Evolutionary conservation across 2,888 invertebrate species (phyloP), one percentile per base, ranked within the genome.

Genomic region (Camptogramma bilineatum): DNA sequence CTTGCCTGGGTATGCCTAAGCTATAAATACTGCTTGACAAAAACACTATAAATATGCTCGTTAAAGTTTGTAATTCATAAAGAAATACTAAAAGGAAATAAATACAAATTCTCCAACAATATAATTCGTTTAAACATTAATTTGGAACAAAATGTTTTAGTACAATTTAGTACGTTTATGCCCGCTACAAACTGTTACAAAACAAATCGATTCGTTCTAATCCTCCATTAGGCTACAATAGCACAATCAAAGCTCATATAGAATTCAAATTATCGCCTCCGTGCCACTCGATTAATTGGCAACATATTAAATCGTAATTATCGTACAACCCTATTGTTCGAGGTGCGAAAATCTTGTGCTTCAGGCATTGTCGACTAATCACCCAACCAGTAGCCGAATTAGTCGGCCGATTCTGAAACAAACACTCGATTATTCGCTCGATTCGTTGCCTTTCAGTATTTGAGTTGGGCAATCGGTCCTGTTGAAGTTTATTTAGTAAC

Each of bases 251-350:
- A 64, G 52, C 68, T 71, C 69, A 71, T 71, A 69, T 62, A 73
- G 69, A 64, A 73, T 73, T 71, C 72, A 69, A 69, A 69, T 71
- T 65, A 69, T 63, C 60, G 64, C 66, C 61, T 57, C 64, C 56
- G 21, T 55, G 59, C 61, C 56, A 60, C 53, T 87, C 85, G 83
- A 83, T 88, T 91, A 91, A 92, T 91, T 91, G 90, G 86, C 85
- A 86, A 91, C 91, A 90, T 90, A 91, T 92, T 92, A 91, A 89
- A 90, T 89, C 84, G 89, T 91, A 92, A 91, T 91, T 91, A 91
- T 90, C 86, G 85, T 85, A 81, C 86, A 82, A 82, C 86, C 84
- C 77, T 81, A 81, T 81, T 84, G 83, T 81, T 75, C 72, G 83
- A 85, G 85, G 87, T 87, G 86, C 77, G 81, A 85, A 87, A 85